Percentiles rank a stretch among this genome's conserved stretches.
Evolutionary conservation across 2,113 vertebrate genomes (phyloP).

Genomic region (Nansenia antarctica): DNA sequence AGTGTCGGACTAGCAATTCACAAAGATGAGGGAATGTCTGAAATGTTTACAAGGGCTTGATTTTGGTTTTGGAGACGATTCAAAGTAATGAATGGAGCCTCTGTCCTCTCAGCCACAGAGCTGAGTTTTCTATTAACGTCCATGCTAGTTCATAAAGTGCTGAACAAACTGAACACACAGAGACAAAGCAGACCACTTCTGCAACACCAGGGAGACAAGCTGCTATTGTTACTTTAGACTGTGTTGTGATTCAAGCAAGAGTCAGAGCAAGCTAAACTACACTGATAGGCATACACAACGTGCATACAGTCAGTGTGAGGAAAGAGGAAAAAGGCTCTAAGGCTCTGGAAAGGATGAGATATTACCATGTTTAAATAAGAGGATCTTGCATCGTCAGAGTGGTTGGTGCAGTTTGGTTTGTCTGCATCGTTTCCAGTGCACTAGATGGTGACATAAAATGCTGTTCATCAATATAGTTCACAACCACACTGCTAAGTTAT

Average conservation of each 20-base stretch:
- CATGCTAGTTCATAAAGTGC: slow-evolving; percentile 34
- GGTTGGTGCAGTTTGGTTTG: slow-evolving; percentile 65
- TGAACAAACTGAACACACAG: slow-evolving; percentile 11
- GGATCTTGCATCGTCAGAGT: slow-evolving; percentile 43
- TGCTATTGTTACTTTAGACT: background rate
- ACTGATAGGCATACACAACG: slow-evolving; percentile 13
- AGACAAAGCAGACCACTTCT: slow-evolving; percentile 40
- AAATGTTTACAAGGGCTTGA: slow-evolving; percentile 41
- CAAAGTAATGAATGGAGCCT: slow-evolving; percentile 64
- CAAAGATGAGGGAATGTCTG: slow-evolving; percentile 21
- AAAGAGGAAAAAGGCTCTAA: background rate
- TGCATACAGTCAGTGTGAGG: background rate
- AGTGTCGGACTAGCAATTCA: background rate
- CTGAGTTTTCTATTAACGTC: slow-evolving; percentile 55
- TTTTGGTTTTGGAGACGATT: slow-evolving; percentile 43
- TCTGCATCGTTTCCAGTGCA: slow-evolving; percentile 68
- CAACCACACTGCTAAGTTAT: background rate
- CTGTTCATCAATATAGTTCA: slow-evolving; percentile 40
- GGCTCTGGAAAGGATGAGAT: slow-evolving; percentile 21
- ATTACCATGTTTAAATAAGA: slow-evolving; percentile 61
- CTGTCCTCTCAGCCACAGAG: slow-evolving; percentile 55
- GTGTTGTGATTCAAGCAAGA: slow-evolving; percentile 43
- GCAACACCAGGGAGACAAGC: slow-evolving; percentile 28
- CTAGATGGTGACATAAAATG: slow-evolving; percentile 57
- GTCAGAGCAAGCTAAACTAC: slow-evolving; percentile 11